Percentiles rank a stretch among this genome's conserved stretches.
Conservation (phyloP, 2,113 vertebrate species). For the Rhinolophus ferrumequinum region DNA sequence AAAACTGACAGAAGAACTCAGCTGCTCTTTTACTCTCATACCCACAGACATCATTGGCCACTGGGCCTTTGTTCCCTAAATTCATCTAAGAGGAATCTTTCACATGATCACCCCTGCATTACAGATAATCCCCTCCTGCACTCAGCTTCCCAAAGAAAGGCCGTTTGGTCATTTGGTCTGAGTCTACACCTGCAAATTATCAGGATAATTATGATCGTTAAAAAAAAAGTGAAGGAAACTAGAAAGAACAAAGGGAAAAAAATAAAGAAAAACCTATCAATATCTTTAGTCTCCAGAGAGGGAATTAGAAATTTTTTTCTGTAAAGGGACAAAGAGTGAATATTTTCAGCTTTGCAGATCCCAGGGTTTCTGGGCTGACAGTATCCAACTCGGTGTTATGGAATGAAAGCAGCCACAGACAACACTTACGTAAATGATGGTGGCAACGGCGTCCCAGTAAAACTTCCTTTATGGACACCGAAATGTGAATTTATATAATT, state of each 20-base stretch:
- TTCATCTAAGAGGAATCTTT: constrained; percentile 72
- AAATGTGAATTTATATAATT: not conserved
- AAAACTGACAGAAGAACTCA: constrained; percentile 56
- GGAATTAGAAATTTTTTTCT: not conserved
- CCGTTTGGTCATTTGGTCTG: not conserved
- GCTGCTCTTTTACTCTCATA: not conserved
- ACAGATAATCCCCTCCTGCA: not conserved
- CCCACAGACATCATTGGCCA: constrained; percentile 71
- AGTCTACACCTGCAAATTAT: constrained; percentile 27
- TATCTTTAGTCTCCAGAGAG: not conserved
- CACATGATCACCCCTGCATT: constrained; percentile 43
- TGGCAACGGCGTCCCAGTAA: accelerated
- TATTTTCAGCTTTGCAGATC: not conserved
- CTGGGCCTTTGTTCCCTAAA: constrained; percentile 68
- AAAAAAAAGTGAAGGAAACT: not conserved
- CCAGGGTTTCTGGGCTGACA: not conserved
- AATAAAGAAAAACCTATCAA: not conserved
- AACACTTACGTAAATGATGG: not conserved
- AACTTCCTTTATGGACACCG: not conserved
- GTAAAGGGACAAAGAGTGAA: not conserved
- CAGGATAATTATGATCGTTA: not conserved
- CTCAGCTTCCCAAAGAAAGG: not conserved
- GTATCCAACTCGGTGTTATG: accelerated
- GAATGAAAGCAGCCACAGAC: accelerated
- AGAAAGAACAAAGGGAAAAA: not conserved